Evolutionary conservation across 2,888 invertebrate genomes (phyloP).

Genomic region (Boloria selene): DNA sequence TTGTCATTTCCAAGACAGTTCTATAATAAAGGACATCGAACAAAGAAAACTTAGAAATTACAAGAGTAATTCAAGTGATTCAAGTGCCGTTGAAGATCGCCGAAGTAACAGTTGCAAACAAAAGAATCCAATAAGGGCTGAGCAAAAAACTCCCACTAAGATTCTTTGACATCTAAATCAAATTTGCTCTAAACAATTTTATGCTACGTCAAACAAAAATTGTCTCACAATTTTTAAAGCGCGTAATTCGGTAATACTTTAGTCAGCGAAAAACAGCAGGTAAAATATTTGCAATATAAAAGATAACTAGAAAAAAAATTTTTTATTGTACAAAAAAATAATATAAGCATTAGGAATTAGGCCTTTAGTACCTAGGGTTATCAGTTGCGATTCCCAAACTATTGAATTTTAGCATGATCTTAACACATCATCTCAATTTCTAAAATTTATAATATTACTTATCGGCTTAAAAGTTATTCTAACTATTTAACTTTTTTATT

Average conservation of each 20-base stretch:
- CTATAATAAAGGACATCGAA: slow-evolving; percentile 3
- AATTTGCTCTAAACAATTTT: slow-evolving; percentile 6
- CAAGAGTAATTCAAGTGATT: slow-evolving; percentile 1
- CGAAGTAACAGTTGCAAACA: background rate
- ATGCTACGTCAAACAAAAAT: background rate
- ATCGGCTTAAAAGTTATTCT: too few relatives aligned
- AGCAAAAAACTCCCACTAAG: slow-evolving; percentile 3
- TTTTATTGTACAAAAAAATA: too few relatives aligned
- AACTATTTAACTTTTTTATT: too few relatives aligned
- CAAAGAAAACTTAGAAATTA: background rate
- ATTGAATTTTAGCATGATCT: too few relatives aligned
- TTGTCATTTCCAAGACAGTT: background rate
- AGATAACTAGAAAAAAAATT: too few relatives aligned
- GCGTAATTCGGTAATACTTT: background rate
- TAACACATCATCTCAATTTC: too few relatives aligned
- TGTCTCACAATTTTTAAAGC: background rate
- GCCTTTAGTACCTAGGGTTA: too few relatives aligned
- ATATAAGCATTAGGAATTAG: too few relatives aligned
- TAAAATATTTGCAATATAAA: too few relatives aligned
- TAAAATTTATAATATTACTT: too few relatives aligned
- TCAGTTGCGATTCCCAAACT: too few relatives aligned
- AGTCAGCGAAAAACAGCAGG: background rate
- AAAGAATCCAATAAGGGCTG: slow-evolving; percentile 4
- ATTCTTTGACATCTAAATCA: slow-evolving; percentile 11
- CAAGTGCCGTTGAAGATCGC: slow-evolving; percentile 1